Base-by-base conservation (phyloP, 2,113 vertebrate species). In the Hiodon alosoides region DNA sequence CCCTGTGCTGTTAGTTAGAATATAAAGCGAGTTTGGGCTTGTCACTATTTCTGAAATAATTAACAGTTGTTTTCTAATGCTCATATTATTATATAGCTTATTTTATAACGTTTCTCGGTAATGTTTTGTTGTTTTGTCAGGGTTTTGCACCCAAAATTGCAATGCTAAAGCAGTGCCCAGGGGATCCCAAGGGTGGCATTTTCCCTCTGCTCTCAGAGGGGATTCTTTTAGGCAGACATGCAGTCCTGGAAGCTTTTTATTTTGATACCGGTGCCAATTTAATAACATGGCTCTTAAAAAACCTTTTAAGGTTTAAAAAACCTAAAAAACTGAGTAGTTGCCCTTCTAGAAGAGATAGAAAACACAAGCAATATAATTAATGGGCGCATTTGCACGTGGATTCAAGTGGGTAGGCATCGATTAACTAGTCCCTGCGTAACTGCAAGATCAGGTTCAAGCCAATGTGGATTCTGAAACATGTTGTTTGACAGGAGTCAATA, bases 241-340 rank as follows among this genome's bases (percentile, higher is more conserved):
- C 72, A 70, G 9, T 53, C 11, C 58, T 10, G 79, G 79, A 79
- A 81, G 69, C 66, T 77, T 75, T 78, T 82, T 78, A 73, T 67
- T 60, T 60, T 64, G 72, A 78, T 77, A 80, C 82, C 76, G 77
- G 52, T 83, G 82, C 83, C 83, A 83, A 83, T 80, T 83, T 90
- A 89, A 89, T 88, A 86, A 85, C 83, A 83, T 81, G 79, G 76
- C 82, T 76, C 51, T 68, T 54, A 69, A 77, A 84, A 85, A 80
- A 71, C 46, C 50, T 13, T 31, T 2, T 73, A 71, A 61, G 17
- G 47, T 48, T 57, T 2, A 11, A 31, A 60, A 62, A 13, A n/a
- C n/a, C n/a, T n/a, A n/a, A n/a, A n/a, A n/a, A n/a, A 31, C 31
- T 31, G 31, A 31, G 31, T 31, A 31, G 31, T 31, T 31, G 31